phyloP scores from a whole-genome alignment of 2,113 vertebrate species.

The Seriola dumerili region DNA sequence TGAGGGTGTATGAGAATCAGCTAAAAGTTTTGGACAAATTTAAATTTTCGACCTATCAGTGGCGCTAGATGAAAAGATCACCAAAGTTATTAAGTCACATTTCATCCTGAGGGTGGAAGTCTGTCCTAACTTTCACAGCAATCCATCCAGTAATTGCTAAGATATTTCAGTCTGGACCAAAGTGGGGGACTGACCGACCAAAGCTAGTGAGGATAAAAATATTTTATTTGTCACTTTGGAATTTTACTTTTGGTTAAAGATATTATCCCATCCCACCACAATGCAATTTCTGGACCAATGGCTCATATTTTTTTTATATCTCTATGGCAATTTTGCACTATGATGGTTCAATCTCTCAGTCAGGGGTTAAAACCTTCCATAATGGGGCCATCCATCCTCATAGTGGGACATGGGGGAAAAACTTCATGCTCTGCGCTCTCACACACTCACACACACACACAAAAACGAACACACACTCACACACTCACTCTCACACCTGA shows the following conservation, averaged over 20 bases:
- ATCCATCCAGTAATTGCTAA: no score
- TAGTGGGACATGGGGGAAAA: slow-evolving; percentile 21
- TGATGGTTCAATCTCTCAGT: slow-evolving; percentile 70
- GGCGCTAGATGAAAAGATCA: neutral
- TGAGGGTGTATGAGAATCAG: neutral
- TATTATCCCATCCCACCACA: neutral
- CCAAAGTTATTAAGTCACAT: neutral
- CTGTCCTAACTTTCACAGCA: no score
- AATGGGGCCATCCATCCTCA: slow-evolving; percentile 69
- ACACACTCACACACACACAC: slow-evolving; percentile 28
- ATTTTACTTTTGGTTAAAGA: neutral
- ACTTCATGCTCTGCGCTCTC: slow-evolving; percentile 26
- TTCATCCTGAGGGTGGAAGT: neutral
- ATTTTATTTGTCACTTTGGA: neutral
- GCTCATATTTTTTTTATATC: slow-evolving; percentile 6
- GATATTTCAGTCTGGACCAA: neutral
- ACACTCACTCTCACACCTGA: slow-evolving; percentile 57
- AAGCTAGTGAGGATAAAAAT: neutral
- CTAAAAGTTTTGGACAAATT: neutral
- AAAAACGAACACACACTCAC: slow-evolving; percentile 10
- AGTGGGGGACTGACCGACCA: neutral
- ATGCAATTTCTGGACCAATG: neutral
- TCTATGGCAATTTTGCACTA: slow-evolving; percentile 18
- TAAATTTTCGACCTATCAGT: neutral
- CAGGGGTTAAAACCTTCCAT: slow-evolving; percentile 63